Conservation (phyloP, 2,888 invertebrate genomes). For the Andricus curvator region DNA sequence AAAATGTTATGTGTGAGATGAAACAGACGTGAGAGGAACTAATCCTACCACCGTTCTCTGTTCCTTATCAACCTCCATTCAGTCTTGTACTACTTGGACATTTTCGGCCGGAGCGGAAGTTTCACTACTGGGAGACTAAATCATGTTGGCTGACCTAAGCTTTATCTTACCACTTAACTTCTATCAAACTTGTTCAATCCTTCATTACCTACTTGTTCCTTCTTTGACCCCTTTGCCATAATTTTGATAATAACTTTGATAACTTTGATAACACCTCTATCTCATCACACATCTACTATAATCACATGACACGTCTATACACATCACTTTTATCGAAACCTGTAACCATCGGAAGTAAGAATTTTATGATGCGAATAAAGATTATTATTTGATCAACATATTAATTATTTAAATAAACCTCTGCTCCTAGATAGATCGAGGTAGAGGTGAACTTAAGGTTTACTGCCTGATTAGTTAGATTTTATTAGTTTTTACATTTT, state of each 20-base stretch:
- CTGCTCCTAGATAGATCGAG: neutral
- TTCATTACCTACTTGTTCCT: neutral
- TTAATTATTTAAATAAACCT: no score
- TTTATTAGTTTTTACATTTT: no score
- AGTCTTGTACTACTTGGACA: conserved; percentile 15
- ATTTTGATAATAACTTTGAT: no score
- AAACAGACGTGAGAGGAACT: neutral
- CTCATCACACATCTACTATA: no score
- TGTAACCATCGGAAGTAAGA: neutral
- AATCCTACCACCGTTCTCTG: neutral
- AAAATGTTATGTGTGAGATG: neutral
- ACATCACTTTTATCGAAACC: no score
- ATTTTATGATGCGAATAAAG: neutral
- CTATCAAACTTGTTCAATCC: neutral
- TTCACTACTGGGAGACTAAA: conserved; percentile 20
- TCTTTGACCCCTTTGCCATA: neutral
- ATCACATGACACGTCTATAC: no score
- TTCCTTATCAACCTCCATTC: conserved; percentile 37
- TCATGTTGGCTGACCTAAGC: conserved; percentile 2
- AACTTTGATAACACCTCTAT: neutral
- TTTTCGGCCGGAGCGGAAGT: conserved; percentile 15
- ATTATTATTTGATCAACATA: neutral
- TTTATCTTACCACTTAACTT: conserved; percentile 24
- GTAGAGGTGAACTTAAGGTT: neutral
- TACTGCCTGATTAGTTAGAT: neutral